phyloP scores from a whole-genome alignment of 2,888 invertebrate species.

The Andrena chrysosceles region DNA sequence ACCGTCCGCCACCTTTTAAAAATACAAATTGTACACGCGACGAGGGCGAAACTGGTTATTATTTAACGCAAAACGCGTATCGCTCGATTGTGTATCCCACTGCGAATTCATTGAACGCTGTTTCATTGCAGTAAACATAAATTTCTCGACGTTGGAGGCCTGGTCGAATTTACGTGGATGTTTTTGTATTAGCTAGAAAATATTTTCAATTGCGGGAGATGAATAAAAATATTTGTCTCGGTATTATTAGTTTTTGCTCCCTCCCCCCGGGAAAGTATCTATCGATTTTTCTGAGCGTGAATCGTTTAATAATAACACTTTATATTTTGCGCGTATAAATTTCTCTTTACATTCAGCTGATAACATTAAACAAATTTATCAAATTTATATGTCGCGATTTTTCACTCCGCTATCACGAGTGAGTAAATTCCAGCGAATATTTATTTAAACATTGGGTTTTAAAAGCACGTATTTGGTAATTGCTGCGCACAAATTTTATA shows the following conservation, averaged over 20 bases:
- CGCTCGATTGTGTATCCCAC: conserved; percentile 1
- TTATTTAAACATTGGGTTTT: too few relatives aligned
- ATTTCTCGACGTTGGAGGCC: background rate
- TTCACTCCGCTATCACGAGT: too few relatives aligned
- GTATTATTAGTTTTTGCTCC: background rate
- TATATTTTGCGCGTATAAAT: background rate
- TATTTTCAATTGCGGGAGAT: background rate
- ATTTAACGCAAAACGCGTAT: conserved; percentile 19
- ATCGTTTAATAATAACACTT: background rate
- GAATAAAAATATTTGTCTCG: conserved; percentile 16
- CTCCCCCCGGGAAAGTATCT: too few relatives aligned
- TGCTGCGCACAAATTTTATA: too few relatives aligned
- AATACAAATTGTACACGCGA: conserved; percentile 7
- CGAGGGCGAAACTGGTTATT: background rate
- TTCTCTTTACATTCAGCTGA: background rate
- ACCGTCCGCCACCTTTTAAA: background rate
- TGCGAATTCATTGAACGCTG: conserved; percentile 4
- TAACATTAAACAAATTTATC: background rate
- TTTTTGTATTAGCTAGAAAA: conserved; percentile 11
- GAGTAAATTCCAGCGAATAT: too few relatives aligned
- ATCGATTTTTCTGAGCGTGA: background rate
- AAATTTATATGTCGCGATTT: too few relatives aligned
- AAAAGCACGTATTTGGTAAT: too few relatives aligned
- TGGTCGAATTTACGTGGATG: background rate
- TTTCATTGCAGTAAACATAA: background rate